phyloP scores from a whole-genome alignment of 2,888 invertebrate genomes.

The Cheiracanthium punctorium region DNA sequence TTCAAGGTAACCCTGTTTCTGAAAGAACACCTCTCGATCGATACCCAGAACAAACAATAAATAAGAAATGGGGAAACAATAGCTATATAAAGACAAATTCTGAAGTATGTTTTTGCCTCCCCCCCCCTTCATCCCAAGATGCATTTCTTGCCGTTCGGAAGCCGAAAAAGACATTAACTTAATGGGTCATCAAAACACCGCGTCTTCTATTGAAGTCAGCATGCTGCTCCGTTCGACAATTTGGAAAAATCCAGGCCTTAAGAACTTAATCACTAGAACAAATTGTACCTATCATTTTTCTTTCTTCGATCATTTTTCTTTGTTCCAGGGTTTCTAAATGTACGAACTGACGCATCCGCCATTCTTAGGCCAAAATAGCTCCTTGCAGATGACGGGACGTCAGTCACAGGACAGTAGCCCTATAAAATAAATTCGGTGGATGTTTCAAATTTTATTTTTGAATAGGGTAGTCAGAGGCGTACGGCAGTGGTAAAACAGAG shows the following conservation, averaged over 20 bases:
- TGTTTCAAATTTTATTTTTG: too few relatives aligned
- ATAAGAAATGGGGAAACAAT: conserved; percentile 22
- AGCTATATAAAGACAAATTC: conserved; percentile 57
- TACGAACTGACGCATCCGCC: too few relatives aligned
- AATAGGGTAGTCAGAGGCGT: too few relatives aligned
- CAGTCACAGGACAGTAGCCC: too few relatives aligned
- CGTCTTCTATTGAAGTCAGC: conserved; percentile 5
- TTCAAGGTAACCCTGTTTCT: too few relatives aligned
- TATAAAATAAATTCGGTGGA: too few relatives aligned
- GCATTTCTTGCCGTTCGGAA: conserved; percentile 45
- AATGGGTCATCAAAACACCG: conserved; percentile 69
- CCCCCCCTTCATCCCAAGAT: too few relatives aligned
- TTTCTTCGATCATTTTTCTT: conserved; percentile 58
- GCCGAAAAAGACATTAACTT: conserved; percentile 61
- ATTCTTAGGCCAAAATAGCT: too few relatives aligned
- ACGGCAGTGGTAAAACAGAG: too few relatives aligned
- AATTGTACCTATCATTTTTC: conserved; percentile 68
- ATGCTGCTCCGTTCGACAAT: conserved; percentile 54
- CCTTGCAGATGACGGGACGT: too few relatives aligned
- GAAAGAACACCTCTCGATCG: neutral
- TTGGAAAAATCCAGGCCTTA: conserved; percentile 61
- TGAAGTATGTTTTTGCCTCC: conserved; percentile 55
- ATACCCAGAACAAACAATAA: conserved; percentile 14
- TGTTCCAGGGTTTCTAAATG: too few relatives aligned
- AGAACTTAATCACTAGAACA: conserved; percentile 68